Evolutionary conservation across 1,140 invertebrate species (phyloP).

Genomic region (Galleria mellonella): DNA sequence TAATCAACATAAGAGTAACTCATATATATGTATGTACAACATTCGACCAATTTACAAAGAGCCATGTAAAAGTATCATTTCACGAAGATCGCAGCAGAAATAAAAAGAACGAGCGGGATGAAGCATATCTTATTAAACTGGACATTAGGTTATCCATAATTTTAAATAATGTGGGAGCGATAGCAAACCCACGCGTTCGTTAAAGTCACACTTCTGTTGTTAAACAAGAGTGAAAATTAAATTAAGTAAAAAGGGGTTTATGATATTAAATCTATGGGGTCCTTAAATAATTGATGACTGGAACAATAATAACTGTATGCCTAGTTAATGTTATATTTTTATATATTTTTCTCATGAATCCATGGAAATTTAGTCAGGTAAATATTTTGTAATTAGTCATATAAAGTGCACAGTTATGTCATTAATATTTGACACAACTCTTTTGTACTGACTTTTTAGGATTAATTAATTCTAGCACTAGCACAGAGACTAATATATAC

Average conservation of each 20-base stretch:
- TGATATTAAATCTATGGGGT: not conserved
- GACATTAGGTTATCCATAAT: constrained; percentile 29
- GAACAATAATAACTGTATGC: no score
- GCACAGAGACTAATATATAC: no score
- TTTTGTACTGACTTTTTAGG: no score
- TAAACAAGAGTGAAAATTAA: constrained; percentile 14
- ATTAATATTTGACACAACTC: no score
- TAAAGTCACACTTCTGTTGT: constrained; percentile 14
- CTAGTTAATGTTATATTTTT: no score
- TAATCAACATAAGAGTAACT: constrained; percentile 58
- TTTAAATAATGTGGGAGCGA: constrained; percentile 38
- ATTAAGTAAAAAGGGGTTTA: constrained; percentile 6
- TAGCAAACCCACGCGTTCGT: constrained; percentile 16
- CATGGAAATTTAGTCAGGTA: not conserved
- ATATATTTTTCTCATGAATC: no score
- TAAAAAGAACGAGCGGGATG: not conserved
- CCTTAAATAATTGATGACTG: no score
- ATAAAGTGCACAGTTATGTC: no score
- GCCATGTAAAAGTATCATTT: constrained; percentile 19
- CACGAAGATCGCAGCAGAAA: not conserved
- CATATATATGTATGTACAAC: constrained; percentile 35
- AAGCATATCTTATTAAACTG: constrained; percentile 14
- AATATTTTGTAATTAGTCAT: no score
- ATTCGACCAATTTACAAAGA: constrained; percentile 29
- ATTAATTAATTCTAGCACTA: no score